A percentile compares a stretch with the other conserved stretches of the same genome.
These are phyloP conservation scores for Pluvialis apricaria DNA, from an alignment of 2,113 vertebrate genomes.

Conservation along the genomic window DNA sequence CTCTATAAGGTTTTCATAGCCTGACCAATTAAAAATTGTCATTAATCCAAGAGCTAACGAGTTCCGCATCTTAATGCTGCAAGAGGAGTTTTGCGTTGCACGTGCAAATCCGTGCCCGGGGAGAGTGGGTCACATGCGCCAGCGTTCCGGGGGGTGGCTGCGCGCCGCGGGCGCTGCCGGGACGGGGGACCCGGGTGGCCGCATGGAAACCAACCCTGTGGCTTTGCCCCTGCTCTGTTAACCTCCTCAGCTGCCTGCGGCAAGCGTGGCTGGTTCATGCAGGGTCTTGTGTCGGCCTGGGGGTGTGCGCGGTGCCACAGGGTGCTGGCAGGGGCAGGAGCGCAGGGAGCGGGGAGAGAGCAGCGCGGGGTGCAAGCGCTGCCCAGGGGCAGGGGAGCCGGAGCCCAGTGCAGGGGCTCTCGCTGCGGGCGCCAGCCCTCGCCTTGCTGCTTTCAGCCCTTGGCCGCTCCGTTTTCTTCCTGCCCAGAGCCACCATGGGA, in stretches of 20 bases:
- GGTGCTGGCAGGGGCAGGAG: too few species aligned
- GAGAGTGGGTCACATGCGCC: not conserved
- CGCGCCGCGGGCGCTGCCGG: too few species aligned
- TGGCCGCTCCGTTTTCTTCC: not conserved
- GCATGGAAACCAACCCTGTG: too few species aligned
- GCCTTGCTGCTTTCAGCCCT: not conserved
- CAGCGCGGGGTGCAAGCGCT: too few species aligned
- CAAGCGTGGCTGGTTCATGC: too few species aligned
- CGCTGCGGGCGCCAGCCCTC: not conserved
- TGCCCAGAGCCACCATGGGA: not conserved
- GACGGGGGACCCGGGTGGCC: too few species aligned
- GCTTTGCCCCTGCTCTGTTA: too few species aligned
- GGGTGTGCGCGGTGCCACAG: too few species aligned
- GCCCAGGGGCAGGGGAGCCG: not conserved
- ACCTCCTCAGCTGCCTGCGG: too few species aligned
- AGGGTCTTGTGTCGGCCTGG: too few species aligned
- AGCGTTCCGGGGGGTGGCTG: too few species aligned
- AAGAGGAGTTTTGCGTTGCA: not conserved
- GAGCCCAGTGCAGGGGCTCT: not conserved
- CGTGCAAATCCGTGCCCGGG: not conserved
- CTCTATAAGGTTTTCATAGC: conserved; percentile 37
- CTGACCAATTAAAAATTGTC: conserved; percentile 59
- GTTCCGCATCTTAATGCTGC: not conserved
- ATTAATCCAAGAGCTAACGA: conserved; percentile 53
- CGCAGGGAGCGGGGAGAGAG: too few species aligned